Percentiles rank a stretch among this genome's conserved stretches.
Evolutionary conservation across 2,797 vertebrate genomes (phyloP).

Genomic region (Naso thynnoides): DNA sequence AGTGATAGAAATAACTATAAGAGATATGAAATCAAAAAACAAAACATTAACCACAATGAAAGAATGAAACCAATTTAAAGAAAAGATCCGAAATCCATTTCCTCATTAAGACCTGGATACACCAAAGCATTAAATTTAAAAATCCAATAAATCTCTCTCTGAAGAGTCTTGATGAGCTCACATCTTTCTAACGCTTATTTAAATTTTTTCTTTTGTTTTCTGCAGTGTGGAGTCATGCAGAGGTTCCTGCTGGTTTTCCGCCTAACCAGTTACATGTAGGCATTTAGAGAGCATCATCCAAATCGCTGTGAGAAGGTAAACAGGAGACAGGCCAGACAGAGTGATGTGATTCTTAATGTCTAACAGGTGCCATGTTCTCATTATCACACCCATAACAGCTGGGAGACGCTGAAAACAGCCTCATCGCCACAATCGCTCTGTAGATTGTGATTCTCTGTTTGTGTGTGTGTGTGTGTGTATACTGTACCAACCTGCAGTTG

Average conservation of each 20-base stretch:
- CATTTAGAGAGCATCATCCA: constrained; percentile 35
- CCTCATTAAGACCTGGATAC: too few relatives aligned
- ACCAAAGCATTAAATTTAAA: too few relatives aligned
- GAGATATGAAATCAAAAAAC: too few relatives aligned
- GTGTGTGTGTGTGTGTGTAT: not conserved
- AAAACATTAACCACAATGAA: too few relatives aligned
- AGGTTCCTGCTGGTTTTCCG: not conserved
- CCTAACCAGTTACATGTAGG: not conserved
- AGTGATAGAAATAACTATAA: too few relatives aligned
- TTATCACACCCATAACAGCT: constrained; percentile 81
- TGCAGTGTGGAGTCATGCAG: not conserved
- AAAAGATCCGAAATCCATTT: too few relatives aligned
- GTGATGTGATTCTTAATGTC: constrained; percentile 79
- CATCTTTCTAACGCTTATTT: too few relatives aligned
- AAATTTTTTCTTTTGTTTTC: too few relatives aligned
- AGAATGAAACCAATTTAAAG: too few relatives aligned
- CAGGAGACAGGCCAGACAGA: constrained; percentile 66
- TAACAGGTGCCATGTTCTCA: constrained; percentile 81
- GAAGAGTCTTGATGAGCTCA: too few relatives aligned
- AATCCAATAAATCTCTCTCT: too few relatives aligned
- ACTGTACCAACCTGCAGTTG: not conserved
- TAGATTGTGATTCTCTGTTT: constrained; percentile 34
- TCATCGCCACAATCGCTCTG: constrained; percentile 71
- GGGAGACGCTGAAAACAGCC: constrained; percentile 76
- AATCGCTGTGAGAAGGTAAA: constrained; percentile 59